Evolutionary conservation across 2,113 vertebrate species (phyloP).

Genomic region (Xiphias gladius): DNA sequence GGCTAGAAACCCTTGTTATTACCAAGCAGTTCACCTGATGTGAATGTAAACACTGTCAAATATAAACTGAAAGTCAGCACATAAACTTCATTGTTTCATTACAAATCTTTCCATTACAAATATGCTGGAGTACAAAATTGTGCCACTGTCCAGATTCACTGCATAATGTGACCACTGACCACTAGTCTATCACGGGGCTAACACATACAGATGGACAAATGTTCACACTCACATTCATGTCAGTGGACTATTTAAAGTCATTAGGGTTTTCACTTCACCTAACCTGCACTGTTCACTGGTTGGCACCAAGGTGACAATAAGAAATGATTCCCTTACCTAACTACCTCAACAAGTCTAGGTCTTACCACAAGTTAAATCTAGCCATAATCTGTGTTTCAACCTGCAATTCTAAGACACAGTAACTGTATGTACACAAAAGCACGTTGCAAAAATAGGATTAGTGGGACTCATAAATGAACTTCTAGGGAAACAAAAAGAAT

Average conservation of each 20-base stretch:
- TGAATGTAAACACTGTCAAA: neutral
- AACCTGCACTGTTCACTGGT: neutral
- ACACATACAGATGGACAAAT: neutral
- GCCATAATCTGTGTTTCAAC: neutral
- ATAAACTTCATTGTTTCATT: no score
- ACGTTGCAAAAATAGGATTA: neutral
- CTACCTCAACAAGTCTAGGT: neutral
- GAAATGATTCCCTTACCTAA: neutral
- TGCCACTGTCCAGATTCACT: neutral
- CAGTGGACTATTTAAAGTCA: neutral
- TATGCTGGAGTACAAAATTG: neutral
- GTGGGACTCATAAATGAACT: no score
- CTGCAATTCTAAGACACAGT: neutral
- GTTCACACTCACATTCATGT: neutral
- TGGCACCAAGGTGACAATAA: neutral
- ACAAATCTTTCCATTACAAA: no score
- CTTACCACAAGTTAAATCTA: neutral
- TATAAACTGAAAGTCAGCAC: neutral
- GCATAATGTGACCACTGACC: neutral
- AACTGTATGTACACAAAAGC: neutral
- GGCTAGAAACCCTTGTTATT: no score
- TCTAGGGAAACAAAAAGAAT: no score
- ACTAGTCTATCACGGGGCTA: neutral
- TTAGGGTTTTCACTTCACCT: neutral
- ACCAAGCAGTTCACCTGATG: no score